These are phyloP conservation scores for Rhinichthys klamathensis DNA, from an alignment of 2,113 vertebrate species.

Conservation along the genomic window DNA sequence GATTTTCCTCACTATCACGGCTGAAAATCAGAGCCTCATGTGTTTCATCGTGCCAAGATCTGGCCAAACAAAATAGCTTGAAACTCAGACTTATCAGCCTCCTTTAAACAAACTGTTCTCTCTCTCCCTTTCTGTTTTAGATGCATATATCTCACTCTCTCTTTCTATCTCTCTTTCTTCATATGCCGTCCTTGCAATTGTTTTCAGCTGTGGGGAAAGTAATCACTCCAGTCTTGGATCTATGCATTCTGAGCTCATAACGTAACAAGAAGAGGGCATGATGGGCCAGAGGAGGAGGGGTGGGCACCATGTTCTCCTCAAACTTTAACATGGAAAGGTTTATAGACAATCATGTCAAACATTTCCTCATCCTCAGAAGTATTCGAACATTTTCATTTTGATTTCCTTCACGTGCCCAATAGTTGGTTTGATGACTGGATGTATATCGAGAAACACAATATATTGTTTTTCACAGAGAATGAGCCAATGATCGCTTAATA, in stretches of 20 bases:
- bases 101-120: constrained; percentile 52
- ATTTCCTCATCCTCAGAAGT: not conserved
- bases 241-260: constrained; percentile 56
- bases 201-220: constrained; percentile 73
- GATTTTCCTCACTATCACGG: constrained; percentile 34
- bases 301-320: not conserved
- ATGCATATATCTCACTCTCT: constrained; percentile 6
- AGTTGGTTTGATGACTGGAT: no score
- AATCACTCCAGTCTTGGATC: constrained; percentile 65
- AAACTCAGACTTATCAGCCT: constrained; percentile 40
- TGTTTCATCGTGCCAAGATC: constrained; percentile 37
- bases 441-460: not conserved
- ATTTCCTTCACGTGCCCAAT: not conserved
- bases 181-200: constrained; percentile 65
- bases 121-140: not conserved
- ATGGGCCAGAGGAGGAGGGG: constrained; percentile 38
- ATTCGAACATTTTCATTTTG: not conserved
- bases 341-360: not conserved
- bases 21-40: constrained; percentile 39
- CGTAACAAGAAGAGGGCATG: constrained; percentile 53
- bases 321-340: not conserved
- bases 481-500: not conserved
- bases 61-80: constrained; percentile 54
- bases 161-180: constrained; percentile 43
- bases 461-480: not conserved